A percentile compares a stretch with the other conserved stretches of the same genome.
phyloP scores from a whole-genome alignment of 2,797 vertebrate species.

The Apogon hyalosoma region DNA sequence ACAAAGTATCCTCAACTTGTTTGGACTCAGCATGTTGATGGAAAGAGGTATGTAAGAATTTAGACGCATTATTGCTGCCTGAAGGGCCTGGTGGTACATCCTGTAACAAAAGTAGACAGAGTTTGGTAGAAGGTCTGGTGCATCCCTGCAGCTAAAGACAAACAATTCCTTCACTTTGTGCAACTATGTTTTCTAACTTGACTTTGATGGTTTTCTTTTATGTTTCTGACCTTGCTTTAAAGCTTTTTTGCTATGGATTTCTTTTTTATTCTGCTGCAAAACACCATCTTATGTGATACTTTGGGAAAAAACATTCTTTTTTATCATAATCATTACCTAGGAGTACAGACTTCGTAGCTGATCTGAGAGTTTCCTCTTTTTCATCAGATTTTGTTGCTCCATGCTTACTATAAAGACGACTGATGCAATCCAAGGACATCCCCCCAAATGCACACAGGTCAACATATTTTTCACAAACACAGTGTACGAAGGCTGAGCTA shows the following conservation, averaged over 20 bases:
- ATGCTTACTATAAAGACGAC: conserved; percentile 24
- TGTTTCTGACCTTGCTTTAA: conserved; percentile 13
- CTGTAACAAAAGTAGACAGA: conserved; percentile 1
- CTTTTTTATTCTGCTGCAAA: neutral
- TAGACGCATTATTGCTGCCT: neutral
- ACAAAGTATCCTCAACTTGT: too few species aligned
- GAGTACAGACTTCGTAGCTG: conserved; percentile 9
- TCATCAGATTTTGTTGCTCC: conserved; percentile 12
- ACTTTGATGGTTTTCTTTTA: conserved; percentile 40
- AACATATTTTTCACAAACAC: conserved; percentile 22
- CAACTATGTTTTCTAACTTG: conserved; percentile 14
- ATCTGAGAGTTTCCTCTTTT: conserved; percentile 21
- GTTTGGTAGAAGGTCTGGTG: conserved; percentile 3
- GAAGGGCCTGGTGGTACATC: neutral
- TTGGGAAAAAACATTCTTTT: conserved; percentile 1
- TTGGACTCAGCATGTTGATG: too few species aligned
- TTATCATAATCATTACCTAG: conserved; percentile 4
- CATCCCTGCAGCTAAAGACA: conserved; percentile 23
- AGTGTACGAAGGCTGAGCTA: conserved; percentile 1
- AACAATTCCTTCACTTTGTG: conserved; percentile 34
- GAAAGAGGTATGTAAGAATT: too few species aligned
- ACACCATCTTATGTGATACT: conserved; percentile 4
- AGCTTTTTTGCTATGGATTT: neutral
- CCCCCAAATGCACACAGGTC: conserved; percentile 5
- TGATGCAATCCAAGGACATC: conserved; percentile 62